Evolutionary conservation across 2,888 invertebrate species (phyloP).

Genomic region (Villa cingulata): DNA sequence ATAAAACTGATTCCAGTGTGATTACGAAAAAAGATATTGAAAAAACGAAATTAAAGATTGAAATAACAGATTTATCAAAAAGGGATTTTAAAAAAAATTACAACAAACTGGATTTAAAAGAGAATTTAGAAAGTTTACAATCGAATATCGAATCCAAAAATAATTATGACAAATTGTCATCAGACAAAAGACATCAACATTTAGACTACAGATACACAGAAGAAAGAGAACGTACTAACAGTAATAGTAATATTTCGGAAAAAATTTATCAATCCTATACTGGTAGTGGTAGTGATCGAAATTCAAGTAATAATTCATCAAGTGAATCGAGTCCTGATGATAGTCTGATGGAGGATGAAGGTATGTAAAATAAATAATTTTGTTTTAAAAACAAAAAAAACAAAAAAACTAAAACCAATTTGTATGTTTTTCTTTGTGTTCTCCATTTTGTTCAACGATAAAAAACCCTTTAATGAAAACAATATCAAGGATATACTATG

Average conservation of each 20-base stretch:
- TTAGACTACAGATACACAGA: not conserved
- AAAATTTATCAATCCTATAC: no score
- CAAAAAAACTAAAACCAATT: no score
- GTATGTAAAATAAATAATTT: conserved; percentile 4
- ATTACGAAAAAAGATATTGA: no score
- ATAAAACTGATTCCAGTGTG: no score
- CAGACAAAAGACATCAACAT: not conserved
- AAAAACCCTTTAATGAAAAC: no score
- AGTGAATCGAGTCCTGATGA: conserved; percentile 16
- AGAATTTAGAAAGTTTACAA: conserved; percentile 7
- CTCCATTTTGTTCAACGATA: no score
- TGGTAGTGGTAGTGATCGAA: not conserved
- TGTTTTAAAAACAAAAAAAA: no score
- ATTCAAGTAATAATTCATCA: conserved; percentile 9
- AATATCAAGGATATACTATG: no score
- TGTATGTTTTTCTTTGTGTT: no score
- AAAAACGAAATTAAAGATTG: conserved; percentile 1
- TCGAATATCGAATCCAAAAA: not conserved
- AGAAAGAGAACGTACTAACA: not conserved
- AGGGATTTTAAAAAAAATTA: conserved; percentile 11
- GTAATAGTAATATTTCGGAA: no score
- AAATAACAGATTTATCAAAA: not conserved
- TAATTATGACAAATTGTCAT: not conserved
- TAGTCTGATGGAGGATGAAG: conserved; percentile 17
- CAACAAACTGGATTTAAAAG: conserved; percentile 16